Evolutionary conservation across 2,888 invertebrate genomes (phyloP), one percentile per base, ranked within the genome.

Genomic region (Eutolmus rufibarbis): DNA sequence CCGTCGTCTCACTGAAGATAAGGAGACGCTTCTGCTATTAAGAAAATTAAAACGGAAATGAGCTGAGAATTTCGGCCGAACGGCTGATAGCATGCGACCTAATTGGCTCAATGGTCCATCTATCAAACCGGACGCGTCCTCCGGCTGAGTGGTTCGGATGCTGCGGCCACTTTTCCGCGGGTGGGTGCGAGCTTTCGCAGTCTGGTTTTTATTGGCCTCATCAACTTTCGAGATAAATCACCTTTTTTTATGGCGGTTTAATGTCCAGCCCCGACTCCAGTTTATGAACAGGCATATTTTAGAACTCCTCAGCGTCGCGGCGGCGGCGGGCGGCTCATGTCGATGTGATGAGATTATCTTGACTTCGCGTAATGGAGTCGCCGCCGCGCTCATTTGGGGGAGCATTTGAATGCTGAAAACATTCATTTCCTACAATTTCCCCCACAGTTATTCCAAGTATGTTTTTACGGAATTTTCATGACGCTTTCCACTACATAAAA

Each of bases 41-140:
- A 85, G 85, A 74, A 85, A 85, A 85, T 85, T 85, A 85, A 85
- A 85, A 85, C 74, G 85, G 85, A 85, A 85, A 85, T 85, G 85
- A 74, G 51, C 85, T 85, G 85, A 85, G 85, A 85, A 85, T 85
- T 85, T 85, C 74, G 74, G 43, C 46, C 46, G 85, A 31, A 28
- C 74, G 46, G 37, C 74, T 74, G 85, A 85, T 85, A 85, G 51
- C 56, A 86, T 86, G 51, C 77, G 77, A 56, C 74, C 77, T 86
- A 86, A 86, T 86, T 86, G 77, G 77, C 76, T 86, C 77, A 74
- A 77, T 86, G 86, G 77, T 51, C 77, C 86, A 86, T 86, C 77
- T 56, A 86, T 86, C 86, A 77, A 86, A 51, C 16, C 19, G 34
- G 43, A 66, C 46, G 46, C 74, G 74, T 43, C 37, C 37, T 74